A percentile compares a stretch with the other conserved stretches of the same genome.
Conservation (phyloP, 1,140 invertebrate species). For the Ceratina australensis region DNA sequence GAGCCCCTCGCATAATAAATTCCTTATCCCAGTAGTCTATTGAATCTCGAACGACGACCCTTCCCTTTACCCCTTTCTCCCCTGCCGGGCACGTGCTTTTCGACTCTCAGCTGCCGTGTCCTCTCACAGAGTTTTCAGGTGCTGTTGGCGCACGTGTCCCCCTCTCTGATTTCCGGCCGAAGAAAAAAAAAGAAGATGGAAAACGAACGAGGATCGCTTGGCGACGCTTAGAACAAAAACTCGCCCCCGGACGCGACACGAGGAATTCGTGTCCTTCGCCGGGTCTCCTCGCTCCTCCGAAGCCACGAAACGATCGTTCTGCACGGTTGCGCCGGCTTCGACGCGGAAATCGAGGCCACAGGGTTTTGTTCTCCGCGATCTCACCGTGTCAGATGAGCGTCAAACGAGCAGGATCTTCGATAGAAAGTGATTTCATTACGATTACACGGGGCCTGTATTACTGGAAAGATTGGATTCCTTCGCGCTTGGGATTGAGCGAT, state of each 20-base stretch:
- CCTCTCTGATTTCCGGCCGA: conserved; percentile 48
- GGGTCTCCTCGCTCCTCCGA: conserved; percentile 9
- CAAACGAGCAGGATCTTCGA: not conserved
- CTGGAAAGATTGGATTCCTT: not conserved
- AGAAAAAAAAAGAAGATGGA: not conserved
- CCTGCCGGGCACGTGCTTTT: conserved; percentile 63
- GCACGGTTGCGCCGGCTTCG: not conserved
- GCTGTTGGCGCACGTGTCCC: conserved; percentile 61
- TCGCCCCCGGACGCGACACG: conserved; percentile 6
- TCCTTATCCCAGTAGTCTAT: conserved; percentile 60
- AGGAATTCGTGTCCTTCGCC: conserved; percentile 11
- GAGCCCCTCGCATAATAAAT: conserved; percentile 66
- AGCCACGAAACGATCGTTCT: conserved; percentile 26
- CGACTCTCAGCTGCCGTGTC: conserved; percentile 62
- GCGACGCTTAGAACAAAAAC: conserved; percentile 56
- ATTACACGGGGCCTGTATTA: not conserved
- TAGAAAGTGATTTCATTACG: not conserved
- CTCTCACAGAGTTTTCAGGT: conserved; percentile 53
- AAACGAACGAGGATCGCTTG: not conserved
- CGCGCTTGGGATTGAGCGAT: not conserved
- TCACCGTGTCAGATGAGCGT: not conserved
- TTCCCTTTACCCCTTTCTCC: conserved; percentile 52
- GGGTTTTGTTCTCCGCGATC: not conserved
- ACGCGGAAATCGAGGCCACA: conserved; percentile 19
- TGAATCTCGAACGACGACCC: conserved; percentile 48